Base-by-base conservation (phyloP, 2,113 vertebrate species). In the Setophaga petechia region DNA sequence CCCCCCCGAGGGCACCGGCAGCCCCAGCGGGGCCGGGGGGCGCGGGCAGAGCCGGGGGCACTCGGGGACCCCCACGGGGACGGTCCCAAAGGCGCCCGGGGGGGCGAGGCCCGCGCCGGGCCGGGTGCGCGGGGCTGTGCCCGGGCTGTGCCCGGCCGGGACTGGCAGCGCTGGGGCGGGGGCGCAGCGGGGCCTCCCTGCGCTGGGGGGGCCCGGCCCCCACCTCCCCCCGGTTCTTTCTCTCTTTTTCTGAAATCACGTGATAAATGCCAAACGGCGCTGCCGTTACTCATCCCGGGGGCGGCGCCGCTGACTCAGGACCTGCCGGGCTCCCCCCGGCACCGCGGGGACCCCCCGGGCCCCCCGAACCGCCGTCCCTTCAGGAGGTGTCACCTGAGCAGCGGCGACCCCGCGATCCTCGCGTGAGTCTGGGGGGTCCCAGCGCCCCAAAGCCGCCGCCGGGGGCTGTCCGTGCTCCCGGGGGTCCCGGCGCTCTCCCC, bases 271-370 rank as follows among this genome's bases (percentile, higher is more conserved):
- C 84, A 68, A 93, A 15, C 61, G 31, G 39, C n/a, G 33, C 61
- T 5, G 74, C 76, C 58, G 28, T 96, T 94, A 93, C 85, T 96
- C 95, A 95, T 83, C 87, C 72, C 21, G 95, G 90, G 93, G 95
- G 93, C 33, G 88, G 91, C 85, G 67, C 43, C 15, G 19, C 80
- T 95, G 95, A 96, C 12, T 93, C 95, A 96, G 65, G 62, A 80
- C 23, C 22, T 2, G 21, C 66, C 22, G 44, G 54, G 39, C 37
- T 27, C 37, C 43, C 43, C 66, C 68, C 4, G 1, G 10, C 6
- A 5, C 9, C 2, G 19, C 54, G 30, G 1, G 46, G 77, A 80
- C 68, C 65, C 75, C 65, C 33, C 30, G 5, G 5, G 10, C 1
- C 41, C 21, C 63, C 72, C 72, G 54, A 27, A 4, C 10, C 68